These are phyloP conservation scores for Lacanobia oleracea DNA, from an alignment of 2,888 invertebrate species.

Conservation along the genomic window DNA sequence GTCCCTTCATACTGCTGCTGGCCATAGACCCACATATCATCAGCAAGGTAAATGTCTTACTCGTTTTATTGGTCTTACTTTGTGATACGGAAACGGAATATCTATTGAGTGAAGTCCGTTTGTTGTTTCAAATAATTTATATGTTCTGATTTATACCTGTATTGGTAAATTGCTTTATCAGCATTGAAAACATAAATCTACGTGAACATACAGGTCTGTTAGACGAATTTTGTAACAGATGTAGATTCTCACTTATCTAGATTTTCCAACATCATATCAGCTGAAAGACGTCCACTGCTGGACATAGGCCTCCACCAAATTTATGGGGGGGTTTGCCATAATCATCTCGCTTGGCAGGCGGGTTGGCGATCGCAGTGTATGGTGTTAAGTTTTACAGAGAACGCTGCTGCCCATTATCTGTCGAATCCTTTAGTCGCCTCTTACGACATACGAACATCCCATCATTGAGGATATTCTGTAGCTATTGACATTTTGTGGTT, in stretches of 20 bases:
- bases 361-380: too few relatives aligned
- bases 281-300: too few relatives aligned
- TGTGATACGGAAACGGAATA: background rate
- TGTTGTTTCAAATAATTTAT: conserved; percentile 15
- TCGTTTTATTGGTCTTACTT: background rate
- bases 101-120: conserved; percentile 19
- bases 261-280: too few relatives aligned
- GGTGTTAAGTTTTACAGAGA: too few relatives aligned
- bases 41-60: conserved; percentile 93
- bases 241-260: background rate
- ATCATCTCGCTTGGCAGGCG: too few relatives aligned
- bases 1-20: conserved; percentile 98
- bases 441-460: too few relatives aligned
- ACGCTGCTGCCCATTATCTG: too few relatives aligned
- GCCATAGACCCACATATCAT: conserved; percentile 99
- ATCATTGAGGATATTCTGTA: background rate
- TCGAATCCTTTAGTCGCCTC: too few relatives aligned
- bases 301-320: too few relatives aligned
- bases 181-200: background rate
- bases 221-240: background rate
- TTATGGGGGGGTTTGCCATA: too few relatives aligned
- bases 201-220: background rate
- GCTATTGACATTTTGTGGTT: background rate
- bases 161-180: conserved; percentile 14
- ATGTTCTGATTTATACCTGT: background rate